Evolutionary conservation across 2,113 vertebrate genomes (phyloP).

Genomic region (Shinisaurus crocodilurus): DNA sequence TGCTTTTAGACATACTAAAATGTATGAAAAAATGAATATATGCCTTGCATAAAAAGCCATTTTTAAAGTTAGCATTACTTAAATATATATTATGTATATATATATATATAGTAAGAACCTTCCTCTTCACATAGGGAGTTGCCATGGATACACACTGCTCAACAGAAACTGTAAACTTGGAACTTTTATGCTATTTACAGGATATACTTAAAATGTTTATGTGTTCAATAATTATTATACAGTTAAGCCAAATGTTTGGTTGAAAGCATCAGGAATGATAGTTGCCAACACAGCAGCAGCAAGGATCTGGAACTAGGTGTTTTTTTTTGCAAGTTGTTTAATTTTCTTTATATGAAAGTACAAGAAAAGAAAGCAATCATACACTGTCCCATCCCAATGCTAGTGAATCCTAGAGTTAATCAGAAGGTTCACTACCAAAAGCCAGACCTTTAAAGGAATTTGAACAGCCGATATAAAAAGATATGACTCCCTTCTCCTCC

Average conservation of each 20-base stretch:
- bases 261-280: not conserved
- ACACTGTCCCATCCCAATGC: not conserved
- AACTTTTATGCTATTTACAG: not conserved
- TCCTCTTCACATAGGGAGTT: constrained; percentile 2
- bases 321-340: not conserved
- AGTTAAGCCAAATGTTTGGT: not conserved
- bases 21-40: not conserved
- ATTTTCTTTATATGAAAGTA: not conserved
- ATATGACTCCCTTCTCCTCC: not conserved
- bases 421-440: not conserved
- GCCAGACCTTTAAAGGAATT: not conserved
- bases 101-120: not conserved
- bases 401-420: not conserved
- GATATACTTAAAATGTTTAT: constrained; percentile 13
- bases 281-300: not conserved
- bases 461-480: not conserved
- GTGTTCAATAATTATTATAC: not conserved
- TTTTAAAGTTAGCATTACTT: not conserved
- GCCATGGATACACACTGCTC: constrained; percentile 22
- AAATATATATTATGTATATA: not conserved
- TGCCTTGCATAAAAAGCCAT: not conserved
- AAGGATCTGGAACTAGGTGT: not conserved
- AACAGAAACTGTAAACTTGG: not conserved
- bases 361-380: not conserved
- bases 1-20: not conserved